Conservation (phyloP, 2,888 invertebrate genomes). For the Drosophila demipolita region DNA sequence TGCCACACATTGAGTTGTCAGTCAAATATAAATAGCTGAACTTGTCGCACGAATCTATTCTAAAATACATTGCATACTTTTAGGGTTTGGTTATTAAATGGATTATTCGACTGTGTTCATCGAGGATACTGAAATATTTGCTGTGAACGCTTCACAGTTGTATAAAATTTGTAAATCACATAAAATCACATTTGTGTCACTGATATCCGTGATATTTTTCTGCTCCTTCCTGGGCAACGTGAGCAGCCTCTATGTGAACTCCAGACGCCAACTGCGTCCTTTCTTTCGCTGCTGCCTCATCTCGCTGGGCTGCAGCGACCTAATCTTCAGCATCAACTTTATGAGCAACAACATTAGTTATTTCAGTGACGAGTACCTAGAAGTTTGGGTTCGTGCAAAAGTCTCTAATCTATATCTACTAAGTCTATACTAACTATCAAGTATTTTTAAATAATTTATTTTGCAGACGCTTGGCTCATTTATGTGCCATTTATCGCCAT, state of each 20-base stretch:
- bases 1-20: conserved; percentile 21
- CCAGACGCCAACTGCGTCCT: conserved; percentile 85
- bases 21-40: conserved; percentile 27
- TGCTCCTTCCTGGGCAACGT: conserved; percentile 75
- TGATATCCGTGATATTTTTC: conserved; percentile 57
- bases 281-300: conserved; percentile 86
- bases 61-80: conserved; percentile 57
- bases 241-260: conserved; percentile 73
- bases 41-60: conserved; percentile 1
- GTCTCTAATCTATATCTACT: background rate
- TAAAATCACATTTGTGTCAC: conserved; percentile 49
- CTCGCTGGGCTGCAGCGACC: conserved; percentile 86
- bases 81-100: conserved; percentile 47
- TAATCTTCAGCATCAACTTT: conserved; percentile 81
- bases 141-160: conserved; percentile 56
- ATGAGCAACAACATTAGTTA: conserved; percentile 75
- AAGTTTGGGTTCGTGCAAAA: conserved; percentile 77
- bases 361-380: conserved; percentile 73
- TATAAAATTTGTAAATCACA: conserved; percentile 54
- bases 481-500: conserved; percentile 86
- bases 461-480: conserved; percentile 85
- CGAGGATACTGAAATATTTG: background rate
- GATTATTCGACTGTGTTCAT: conserved; percentile 29
- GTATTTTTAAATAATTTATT: background rate
- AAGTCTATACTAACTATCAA: background rate